Evolutionary conservation across 2,888 invertebrate species (phyloP).

Genomic region (Bellardia pandia): DNA sequence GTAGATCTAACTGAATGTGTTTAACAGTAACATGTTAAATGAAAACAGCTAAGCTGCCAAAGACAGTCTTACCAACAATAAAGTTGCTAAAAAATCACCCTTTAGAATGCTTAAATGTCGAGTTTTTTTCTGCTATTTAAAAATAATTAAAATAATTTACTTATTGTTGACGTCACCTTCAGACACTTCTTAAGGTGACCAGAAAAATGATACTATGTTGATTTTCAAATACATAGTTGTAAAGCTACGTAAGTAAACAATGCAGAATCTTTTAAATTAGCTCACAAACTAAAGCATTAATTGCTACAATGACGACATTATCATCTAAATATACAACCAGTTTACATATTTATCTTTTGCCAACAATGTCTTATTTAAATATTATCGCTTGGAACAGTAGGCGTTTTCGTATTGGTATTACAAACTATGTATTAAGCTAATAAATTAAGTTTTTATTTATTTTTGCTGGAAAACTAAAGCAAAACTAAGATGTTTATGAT

Average conservation of each 20-base stretch:
- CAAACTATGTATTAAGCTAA: not conserved
- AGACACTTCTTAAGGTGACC: too few species aligned
- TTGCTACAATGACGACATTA: slow-evolving; percentile 46
- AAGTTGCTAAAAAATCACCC: too few species aligned
- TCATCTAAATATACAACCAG: slow-evolving; percentile 19
- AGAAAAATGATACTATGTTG: too few species aligned
- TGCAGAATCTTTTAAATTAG: slow-evolving; percentile 5
- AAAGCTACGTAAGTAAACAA: not conserved
- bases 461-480: slow-evolving; percentile 1
- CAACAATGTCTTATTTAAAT: slow-evolving; percentile 2
- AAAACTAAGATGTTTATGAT: slow-evolving; percentile 5
- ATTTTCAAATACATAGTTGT: too few species aligned
- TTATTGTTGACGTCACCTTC: too few species aligned
- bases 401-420: slow-evolving; percentile 9
- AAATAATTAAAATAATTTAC: too few species aligned
- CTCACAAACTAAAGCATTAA: slow-evolving; percentile 7
- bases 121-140: too few species aligned
- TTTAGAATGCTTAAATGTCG: too few species aligned
- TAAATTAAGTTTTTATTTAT: not conserved
- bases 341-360: slow-evolving; percentile 10
- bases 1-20: too few species aligned
- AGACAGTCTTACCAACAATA: too few species aligned
- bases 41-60: too few species aligned
- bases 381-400: slow-evolving; percentile 11
- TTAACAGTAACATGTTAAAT: too few species aligned